These are phyloP conservation scores for Mesoligia furuncula DNA, from an alignment of 2,888 invertebrate species.

Conservation along the genomic window DNA sequence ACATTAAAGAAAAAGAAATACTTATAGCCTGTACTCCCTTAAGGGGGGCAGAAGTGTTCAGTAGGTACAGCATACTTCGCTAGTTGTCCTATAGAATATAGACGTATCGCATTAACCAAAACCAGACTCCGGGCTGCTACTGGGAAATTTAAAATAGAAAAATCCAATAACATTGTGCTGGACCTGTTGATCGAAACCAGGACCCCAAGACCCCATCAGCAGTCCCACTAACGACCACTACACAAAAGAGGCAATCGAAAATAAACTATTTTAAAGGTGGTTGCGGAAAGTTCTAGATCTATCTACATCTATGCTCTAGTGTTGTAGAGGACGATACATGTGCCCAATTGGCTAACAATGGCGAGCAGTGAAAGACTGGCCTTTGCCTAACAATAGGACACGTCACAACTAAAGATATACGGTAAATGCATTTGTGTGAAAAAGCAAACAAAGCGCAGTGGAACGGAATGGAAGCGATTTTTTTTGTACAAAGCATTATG, in stretches of 20 bases:
- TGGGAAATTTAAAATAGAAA: not conserved
- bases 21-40: not conserved
- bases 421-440: conserved; percentile 41
- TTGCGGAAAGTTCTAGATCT: not conserved
- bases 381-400: conserved; percentile 44
- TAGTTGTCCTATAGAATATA: too few species aligned
- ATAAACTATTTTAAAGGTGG: not conserved
- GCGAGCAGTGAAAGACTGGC: conserved; percentile 33
- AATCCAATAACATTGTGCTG: not conserved
- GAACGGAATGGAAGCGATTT: too few species aligned
- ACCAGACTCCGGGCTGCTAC: not conserved
- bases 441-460: conserved; percentile 15
- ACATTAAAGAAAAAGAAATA: not conserved
- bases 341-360: conserved; percentile 49
- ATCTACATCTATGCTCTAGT: not conserved
- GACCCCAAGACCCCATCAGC: too few species aligned
- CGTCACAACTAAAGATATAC: conserved; percentile 33
- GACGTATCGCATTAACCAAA: not conserved
- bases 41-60: not conserved
- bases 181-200: too few species aligned
- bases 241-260: not conserved
- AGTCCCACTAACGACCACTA: not conserved
- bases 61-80: not conserved
- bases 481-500: too few species aligned
- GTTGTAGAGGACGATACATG: conserved; percentile 2